Evolutionary conservation across 2,113 vertebrate species (phyloP).

Genomic region (Illadopsis cleaveri): DNA sequence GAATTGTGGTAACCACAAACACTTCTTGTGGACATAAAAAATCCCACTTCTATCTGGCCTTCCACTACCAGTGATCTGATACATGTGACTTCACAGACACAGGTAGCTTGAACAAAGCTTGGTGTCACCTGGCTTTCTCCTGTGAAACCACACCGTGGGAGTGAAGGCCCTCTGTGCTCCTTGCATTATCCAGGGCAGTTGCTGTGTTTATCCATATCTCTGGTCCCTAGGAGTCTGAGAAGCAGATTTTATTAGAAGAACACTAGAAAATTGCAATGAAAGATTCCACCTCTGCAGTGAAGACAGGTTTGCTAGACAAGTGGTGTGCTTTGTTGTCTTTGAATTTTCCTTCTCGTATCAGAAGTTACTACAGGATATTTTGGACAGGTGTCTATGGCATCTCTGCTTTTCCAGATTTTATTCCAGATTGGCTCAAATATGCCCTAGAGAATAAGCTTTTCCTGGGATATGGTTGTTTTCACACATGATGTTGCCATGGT

Average conservation of each 20-base stretch:
- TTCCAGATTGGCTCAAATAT: neutral
- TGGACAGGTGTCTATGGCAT: neutral
- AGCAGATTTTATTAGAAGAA: neutral
- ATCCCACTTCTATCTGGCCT: neutral
- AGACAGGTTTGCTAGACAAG: neutral
- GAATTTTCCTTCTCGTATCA: neutral
- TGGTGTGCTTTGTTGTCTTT: neutral
- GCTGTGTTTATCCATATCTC: neutral
- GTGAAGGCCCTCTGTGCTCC: rapidly evolving
- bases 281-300: neutral
- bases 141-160: neutral
- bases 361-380: neutral
- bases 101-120: neutral
- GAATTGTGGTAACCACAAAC: neutral
- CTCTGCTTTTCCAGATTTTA: neutral
- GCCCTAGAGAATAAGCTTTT: neutral
- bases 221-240: neutral
- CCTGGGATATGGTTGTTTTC: neutral
- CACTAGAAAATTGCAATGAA: neutral
- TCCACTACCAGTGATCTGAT: neutral
- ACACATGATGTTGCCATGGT: neutral
- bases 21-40: neutral
- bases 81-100: neutral
- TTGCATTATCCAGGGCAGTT: neutral
- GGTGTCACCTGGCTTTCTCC: neutral